These are phyloP conservation scores for Agrochola lota DNA, from an alignment of 2,888 invertebrate genomes.

Conservation along the genomic window DNA sequence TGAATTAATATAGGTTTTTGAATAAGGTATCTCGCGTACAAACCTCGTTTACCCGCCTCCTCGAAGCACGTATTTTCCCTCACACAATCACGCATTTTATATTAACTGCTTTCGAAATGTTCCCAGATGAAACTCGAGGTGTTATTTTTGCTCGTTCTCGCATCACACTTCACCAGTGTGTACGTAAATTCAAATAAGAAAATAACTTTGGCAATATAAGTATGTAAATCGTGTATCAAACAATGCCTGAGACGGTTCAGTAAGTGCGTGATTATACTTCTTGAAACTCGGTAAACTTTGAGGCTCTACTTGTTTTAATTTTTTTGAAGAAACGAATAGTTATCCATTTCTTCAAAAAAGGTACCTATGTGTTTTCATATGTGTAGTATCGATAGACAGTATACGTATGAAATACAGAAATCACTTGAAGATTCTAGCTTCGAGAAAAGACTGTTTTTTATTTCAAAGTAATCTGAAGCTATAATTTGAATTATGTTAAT, in stretches of 20 bases:
- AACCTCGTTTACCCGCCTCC: conserved; percentile 60
- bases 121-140: conserved; percentile 45
- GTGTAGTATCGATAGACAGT: background rate
- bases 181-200: conserved; percentile 61
- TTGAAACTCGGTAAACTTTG: conserved; percentile 23
- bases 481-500: background rate
- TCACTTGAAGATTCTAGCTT: background rate
- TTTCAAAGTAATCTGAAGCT: background rate
- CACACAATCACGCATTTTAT: conserved; percentile 63
- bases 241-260: conserved; percentile 38
- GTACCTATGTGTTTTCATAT: no score
- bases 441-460: background rate
- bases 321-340: no score
- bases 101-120: conserved; percentile 60
- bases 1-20: conserved; percentile 76
- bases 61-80: conserved; percentile 55
- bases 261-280: conserved; percentile 45
- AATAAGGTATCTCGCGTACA: conserved; percentile 65
- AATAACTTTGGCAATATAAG: conserved; percentile 62
- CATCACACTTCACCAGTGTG: conserved; percentile 52
- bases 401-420: background rate
- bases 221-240: conserved; percentile 59
- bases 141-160: conserved; percentile 49
- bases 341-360: no score
- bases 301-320: conserved; percentile 4